phyloP scores from a whole-genome alignment of 2,888 invertebrate species.

The Melikaiella ostensackeni region DNA sequence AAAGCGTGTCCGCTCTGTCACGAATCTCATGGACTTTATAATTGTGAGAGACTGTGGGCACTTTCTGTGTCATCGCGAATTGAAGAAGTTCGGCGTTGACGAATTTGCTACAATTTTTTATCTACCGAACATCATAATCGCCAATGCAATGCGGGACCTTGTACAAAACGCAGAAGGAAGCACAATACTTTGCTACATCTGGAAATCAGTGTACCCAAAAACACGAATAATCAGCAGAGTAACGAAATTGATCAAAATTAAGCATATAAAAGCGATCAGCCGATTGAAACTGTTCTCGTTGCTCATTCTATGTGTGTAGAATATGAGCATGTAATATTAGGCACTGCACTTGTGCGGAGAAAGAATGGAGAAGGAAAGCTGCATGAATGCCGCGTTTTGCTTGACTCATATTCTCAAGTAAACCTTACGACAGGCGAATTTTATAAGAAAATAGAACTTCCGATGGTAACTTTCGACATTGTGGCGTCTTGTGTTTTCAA shows the following conservation, averaged over 20 bases:
- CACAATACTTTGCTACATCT: no score
- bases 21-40: background rate
- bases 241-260: no score
- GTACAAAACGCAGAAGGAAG: no score
- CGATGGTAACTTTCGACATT: background rate
- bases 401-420: slow-evolving; percentile 38
- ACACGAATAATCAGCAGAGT: no score
- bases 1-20: background rate
- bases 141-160: no score
- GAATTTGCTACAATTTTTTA: background rate
- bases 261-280: background rate
- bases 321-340: slow-evolving; percentile 8
- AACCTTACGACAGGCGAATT: slow-evolving; percentile 41
- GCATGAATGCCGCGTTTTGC: slow-evolving; percentile 40
- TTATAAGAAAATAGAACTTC: slow-evolving; percentile 20
- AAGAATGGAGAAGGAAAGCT: background rate
- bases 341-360: slow-evolving; percentile 38
- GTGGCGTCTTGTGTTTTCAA: slow-evolving; percentile 8
- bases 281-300: background rate
- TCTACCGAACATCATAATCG: no score
- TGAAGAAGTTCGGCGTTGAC: background rate
- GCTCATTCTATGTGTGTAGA: background rate
- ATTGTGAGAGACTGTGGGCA: background rate
- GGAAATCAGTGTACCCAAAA: no score
- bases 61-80: background rate